These are phyloP conservation scores for Sebastes goodei DNA, from an alignment of 2,797 vertebrate genomes.

Conservation along the genomic window DNA sequence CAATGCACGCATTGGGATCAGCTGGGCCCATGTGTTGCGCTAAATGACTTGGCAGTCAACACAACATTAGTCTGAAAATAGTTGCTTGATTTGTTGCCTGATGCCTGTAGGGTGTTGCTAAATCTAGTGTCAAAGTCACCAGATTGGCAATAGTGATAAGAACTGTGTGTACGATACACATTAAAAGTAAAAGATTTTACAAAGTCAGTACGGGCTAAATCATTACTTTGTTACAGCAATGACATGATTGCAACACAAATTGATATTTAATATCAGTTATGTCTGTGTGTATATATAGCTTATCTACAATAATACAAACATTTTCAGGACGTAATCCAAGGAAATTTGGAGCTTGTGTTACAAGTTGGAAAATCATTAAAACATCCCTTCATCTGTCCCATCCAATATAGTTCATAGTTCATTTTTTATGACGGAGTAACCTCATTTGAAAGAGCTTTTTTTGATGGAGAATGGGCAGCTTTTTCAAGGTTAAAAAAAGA, in stretches of 20 bases:
- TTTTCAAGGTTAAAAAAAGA: constrained; percentile 9
- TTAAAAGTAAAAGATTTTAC: background rate
- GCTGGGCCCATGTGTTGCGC: background rate
- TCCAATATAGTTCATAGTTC: background rate
- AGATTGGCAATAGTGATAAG: background rate
- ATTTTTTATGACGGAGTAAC: background rate
- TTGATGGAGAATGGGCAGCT: background rate
- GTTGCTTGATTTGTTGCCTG: background rate
- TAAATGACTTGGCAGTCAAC: constrained; percentile 6
- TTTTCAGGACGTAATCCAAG: background rate
- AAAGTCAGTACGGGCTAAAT: background rate
- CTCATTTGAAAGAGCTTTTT: background rate
- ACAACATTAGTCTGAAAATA: background rate
- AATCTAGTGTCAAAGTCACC: background rate
- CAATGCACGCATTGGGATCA: background rate
- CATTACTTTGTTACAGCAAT: background rate
- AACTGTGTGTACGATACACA: background rate
- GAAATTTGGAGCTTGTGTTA: background rate
- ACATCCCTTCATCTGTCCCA: background rate
- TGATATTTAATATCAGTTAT: background rate
- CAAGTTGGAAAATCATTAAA: background rate
- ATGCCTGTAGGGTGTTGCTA: background rate
- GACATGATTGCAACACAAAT: background rate
- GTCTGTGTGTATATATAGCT: background rate
- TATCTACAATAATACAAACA: background rate